These are phyloP conservation scores for Oscarella lobularis DNA, from an alignment of 37 sponge, comb jelly and placozoan genomes.

Conservation along the genomic window DNA sequence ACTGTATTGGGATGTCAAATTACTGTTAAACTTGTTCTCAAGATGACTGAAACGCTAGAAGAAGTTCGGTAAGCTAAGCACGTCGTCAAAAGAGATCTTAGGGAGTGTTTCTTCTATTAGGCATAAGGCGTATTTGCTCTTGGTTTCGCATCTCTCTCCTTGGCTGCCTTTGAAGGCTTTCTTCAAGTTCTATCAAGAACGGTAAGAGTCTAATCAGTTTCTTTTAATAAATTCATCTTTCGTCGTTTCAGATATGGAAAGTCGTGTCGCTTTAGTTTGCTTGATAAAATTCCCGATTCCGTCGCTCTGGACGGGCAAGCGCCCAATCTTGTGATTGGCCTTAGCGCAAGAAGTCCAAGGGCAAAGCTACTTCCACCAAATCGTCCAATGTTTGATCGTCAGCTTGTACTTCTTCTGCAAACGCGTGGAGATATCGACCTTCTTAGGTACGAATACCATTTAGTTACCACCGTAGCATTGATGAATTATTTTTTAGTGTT, in stretches of 20 bases:
- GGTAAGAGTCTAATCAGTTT: no score
- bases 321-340: not conserved
- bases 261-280: not conserved
- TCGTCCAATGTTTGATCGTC: not conserved
- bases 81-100: no score
- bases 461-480: not conserved
- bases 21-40: no score
- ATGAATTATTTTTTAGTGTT: not conserved
- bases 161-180: not conserved
- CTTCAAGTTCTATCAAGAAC: not conserved
- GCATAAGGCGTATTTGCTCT: no score
- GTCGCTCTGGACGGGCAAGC: not conserved
- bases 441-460: not conserved
- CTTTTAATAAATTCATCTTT: no score
- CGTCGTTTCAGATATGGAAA: not conserved
- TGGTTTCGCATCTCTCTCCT: no score
- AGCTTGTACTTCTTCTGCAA: not conserved
- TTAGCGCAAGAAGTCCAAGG: not conserved
- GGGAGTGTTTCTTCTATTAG: no score
- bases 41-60: no score
- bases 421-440: not conserved
- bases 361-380: not conserved
- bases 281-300: not conserved
- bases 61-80: no score
- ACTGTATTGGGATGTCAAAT: no score